These are phyloP conservation scores for Actinia tenebrosa DNA, from an alignment of 64 coral and sea anemone genomes.

Conservation along the genomic window DNA sequence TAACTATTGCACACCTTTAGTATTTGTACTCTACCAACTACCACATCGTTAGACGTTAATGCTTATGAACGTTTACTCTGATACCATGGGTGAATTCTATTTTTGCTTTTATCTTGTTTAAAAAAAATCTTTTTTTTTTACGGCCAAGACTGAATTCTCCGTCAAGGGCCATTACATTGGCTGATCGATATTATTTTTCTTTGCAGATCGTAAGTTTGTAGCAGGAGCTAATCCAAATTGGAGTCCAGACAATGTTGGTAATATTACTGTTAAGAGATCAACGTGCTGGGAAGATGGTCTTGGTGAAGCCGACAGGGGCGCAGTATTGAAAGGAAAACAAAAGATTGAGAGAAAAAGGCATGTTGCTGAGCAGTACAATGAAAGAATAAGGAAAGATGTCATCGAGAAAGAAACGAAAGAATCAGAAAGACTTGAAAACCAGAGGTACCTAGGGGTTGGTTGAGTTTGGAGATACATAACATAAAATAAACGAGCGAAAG, in stretches of 20 bases:
- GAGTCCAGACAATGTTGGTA: constrained; percentile 49
- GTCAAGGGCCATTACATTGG: not conserved
- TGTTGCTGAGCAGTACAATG: constrained; percentile 62
- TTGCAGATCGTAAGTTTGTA: constrained; percentile 78
- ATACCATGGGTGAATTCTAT: too few species aligned
- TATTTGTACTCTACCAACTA: too few species aligned
- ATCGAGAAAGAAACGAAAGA: constrained; percentile 53
- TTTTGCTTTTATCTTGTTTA: too few species aligned
- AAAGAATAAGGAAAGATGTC: constrained; percentile 46
- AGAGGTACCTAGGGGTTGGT: constrained; percentile 26
- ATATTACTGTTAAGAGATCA: constrained; percentile 9
- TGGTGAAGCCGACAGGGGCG: constrained; percentile 53
- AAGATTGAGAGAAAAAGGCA: constrained; percentile 55
- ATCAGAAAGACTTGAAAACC: constrained; percentile 54
- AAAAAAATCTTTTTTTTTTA: too few species aligned
- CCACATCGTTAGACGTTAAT: too few species aligned
- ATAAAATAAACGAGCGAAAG: too few species aligned
- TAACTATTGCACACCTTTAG: too few species aligned
- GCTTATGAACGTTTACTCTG: too few species aligned
- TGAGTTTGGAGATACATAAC: too few species aligned
- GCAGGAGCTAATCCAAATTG: constrained; percentile 58
- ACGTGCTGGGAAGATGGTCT: constrained; percentile 83
- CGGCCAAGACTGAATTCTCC: too few species aligned
- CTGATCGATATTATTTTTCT: not conserved
- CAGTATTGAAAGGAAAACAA: constrained; percentile 34